Percentiles rank a stretch among this genome's conserved stretches.
Evolutionary conservation across 2,888 invertebrate genomes (phyloP).

Genomic region (Carcina quercana): DNA sequence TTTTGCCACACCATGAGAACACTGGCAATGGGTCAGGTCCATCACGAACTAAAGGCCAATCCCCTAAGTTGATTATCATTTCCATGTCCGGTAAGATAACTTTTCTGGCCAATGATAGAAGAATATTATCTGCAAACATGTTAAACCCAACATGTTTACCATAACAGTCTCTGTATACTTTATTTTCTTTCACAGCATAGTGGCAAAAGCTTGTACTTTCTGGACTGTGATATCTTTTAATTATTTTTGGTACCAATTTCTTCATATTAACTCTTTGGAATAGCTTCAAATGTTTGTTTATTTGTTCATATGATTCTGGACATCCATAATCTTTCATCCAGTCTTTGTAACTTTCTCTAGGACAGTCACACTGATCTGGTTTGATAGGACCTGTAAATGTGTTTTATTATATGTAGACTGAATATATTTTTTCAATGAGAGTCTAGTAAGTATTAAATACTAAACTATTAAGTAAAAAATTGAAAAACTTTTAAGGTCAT

Average conservation of each 20-base stretch:
- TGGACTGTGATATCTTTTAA: slow-evolving; percentile 83
- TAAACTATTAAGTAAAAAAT: no score
- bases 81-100: slow-evolving; percentile 89
- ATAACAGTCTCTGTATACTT: slow-evolving; percentile 90
- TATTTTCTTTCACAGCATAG: slow-evolving; percentile 88
- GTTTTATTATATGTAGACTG: no score
- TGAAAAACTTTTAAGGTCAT: no score
- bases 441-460: no score
- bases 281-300: slow-evolving; percentile 79
- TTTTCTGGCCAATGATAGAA: slow-evolving; percentile 88
- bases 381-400: slow-evolving; percentile 78
- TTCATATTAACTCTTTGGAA: slow-evolving; percentile 84
- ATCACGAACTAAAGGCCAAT: slow-evolving; percentile 90
- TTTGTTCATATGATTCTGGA: slow-evolving; percentile 77
- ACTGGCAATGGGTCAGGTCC: slow-evolving; percentile 80
- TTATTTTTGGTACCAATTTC: slow-evolving; percentile 74
- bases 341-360: slow-evolving; percentile 71
- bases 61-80: slow-evolving; percentile 93
- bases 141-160: slow-evolving; percentile 97
- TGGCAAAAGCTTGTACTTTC: slow-evolving; percentile 92
- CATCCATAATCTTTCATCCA: slow-evolving; percentile 84
- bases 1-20: slow-evolving; percentile 97
- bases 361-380: slow-evolving; percentile 91
- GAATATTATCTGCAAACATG: slow-evolving; percentile 93
- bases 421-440: no score